These are phyloP conservation scores for Zonotrichia leucophrys DNA, from an alignment of 2,113 vertebrate genomes.

Conservation along the genomic window DNA sequence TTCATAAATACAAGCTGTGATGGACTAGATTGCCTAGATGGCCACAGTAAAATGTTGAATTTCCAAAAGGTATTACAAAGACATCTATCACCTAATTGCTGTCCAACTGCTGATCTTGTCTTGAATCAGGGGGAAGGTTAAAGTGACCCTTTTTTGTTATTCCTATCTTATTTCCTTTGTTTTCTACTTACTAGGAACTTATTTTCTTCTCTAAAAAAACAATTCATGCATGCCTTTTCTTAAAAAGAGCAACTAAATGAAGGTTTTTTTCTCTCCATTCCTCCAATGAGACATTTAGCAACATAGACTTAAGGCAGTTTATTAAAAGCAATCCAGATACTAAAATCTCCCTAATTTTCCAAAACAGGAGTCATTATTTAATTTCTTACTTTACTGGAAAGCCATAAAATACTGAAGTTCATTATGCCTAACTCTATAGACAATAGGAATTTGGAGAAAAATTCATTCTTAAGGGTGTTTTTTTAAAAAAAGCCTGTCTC, in stretches of 20 bases:
- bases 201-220: not conserved
- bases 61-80: not conserved
- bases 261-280: not conserved
- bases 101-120: not conserved
- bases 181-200: not conserved
- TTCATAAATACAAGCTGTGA: not conserved
- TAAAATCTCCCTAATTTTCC: not conserved
- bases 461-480: not conserved
- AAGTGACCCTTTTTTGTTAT: not conserved
- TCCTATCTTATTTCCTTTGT: not conserved
- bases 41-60: not conserved
- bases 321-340: not conserved
- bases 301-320: not conserved
- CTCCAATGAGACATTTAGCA: not conserved
- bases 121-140: not conserved
- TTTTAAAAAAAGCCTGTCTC: not conserved
- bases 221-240: not conserved
- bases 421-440: not conserved
- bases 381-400: not conserved
- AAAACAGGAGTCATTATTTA: not conserved
- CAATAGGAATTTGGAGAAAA: not conserved
- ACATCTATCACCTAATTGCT: not conserved
- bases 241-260: not conserved
- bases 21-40: not conserved
- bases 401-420: not conserved